Percentiles rank a stretch among this genome's conserved stretches.
These are phyloP conservation scores for Epizoanthus fatuus DNA, from an alignment of 92 coral and sea anemone genomes.

Conservation along the genomic window DNA sequence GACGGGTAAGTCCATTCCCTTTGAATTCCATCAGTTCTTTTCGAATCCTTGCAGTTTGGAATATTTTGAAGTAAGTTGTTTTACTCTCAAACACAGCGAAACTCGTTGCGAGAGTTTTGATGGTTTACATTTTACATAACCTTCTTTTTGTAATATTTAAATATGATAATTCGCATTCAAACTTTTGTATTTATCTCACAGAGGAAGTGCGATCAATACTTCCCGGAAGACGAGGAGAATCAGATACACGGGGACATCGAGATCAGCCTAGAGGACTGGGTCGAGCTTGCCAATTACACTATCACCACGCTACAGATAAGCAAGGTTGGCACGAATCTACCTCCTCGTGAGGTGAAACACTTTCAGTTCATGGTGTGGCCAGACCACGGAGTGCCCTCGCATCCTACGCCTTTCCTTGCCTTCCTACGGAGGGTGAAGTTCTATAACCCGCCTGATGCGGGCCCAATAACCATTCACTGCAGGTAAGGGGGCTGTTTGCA, in stretches of 20 bases:
- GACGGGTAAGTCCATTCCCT: slow-evolving; percentile 74
- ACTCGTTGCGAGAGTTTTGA: too few species aligned
- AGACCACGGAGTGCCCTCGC: slow-evolving; percentile 95
- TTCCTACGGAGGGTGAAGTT: slow-evolving; percentile 92
- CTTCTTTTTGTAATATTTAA: neutral
- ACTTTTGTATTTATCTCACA: slow-evolving; percentile 28
- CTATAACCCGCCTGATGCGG: slow-evolving; percentile 94
- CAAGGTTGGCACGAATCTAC: slow-evolving; percentile 68
- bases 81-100: too few species aligned
- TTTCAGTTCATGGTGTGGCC: slow-evolving; percentile 99
- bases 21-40: neutral
- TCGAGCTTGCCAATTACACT: slow-evolving; percentile 93
- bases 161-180: neutral
- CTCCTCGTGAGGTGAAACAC: slow-evolving; percentile 91
- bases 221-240: slow-evolving; percentile 85
- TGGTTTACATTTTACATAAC: too few species aligned
- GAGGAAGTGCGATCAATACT: slow-evolving; percentile 95
- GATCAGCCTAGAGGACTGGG: slow-evolving; percentile 90
- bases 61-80: too few species aligned
- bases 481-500: slow-evolving; percentile 58
- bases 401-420: slow-evolving; percentile 94
- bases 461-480: slow-evolving; percentile 97
- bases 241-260: slow-evolving; percentile 89
- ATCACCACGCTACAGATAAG: slow-evolving; percentile 88
- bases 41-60: too few species aligned